phyloP scores from a whole-genome alignment of 2,888 invertebrate species.

The Boloria selene region DNA sequence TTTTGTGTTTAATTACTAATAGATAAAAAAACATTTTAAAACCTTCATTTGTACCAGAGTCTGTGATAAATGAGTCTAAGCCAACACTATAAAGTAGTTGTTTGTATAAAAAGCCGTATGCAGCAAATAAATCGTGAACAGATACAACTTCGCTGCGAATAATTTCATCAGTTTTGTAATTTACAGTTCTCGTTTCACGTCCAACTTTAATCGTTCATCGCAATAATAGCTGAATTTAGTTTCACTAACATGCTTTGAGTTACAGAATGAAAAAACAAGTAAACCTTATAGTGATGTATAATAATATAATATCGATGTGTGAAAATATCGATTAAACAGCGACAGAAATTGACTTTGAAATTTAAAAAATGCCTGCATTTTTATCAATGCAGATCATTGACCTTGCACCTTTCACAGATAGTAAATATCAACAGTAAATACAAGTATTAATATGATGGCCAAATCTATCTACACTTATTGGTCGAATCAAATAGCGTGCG shows the following conservation, averaged over 20 bases:
- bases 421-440: too few species aligned
- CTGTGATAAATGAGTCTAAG: constrained; percentile 20
- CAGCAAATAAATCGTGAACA: constrained; percentile 13
- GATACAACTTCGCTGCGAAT: constrained; percentile 7
- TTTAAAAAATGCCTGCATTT: too few species aligned
- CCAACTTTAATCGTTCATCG: constrained; percentile 16
- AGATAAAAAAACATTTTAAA: neutral
- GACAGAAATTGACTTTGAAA: too few species aligned
- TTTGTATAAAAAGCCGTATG: constrained; percentile 10
- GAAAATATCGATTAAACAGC: too few species aligned
- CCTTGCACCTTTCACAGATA: too few species aligned
- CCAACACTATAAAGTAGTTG: constrained; percentile 9
- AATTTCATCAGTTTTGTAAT: constrained; percentile 17
- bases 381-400: too few species aligned
- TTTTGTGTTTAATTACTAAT: too few species aligned
- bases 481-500: too few species aligned
- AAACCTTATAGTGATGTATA: too few species aligned
- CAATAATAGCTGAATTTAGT: constrained; percentile 6
- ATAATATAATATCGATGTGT: too few species aligned
- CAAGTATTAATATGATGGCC: too few species aligned
- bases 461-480: too few species aligned
- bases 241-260: neutral
- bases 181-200: constrained; percentile 17
- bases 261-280: neutral
- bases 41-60: neutral